These are phyloP conservation scores for Calycopis cecrops DNA, from an alignment of 1,140 invertebrate genomes.

Conservation along the genomic window DNA sequence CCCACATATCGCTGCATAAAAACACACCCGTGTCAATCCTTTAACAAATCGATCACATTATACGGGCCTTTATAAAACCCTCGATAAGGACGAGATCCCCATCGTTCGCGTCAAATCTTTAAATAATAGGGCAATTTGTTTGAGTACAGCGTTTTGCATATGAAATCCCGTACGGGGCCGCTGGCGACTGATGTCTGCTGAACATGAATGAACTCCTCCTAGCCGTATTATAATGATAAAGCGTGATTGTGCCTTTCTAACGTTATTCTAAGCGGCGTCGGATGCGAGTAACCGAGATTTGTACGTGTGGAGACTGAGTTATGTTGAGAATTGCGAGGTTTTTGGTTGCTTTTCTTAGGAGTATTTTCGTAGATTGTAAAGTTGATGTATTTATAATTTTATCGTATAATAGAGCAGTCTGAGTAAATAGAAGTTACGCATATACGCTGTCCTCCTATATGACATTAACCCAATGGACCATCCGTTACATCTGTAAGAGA, in stretches of 20 bases:
- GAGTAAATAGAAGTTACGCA: too few species aligned
- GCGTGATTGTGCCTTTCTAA: constrained; percentile 18
- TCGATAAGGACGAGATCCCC: constrained; percentile 47
- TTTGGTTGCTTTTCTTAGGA: too few species aligned
- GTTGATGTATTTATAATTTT: too few species aligned
- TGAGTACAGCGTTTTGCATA: constrained; percentile 58
- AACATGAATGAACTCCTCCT: constrained; percentile 21
- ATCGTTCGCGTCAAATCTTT: constrained; percentile 54
- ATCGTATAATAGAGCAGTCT: too few species aligned
- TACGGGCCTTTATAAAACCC: constrained; percentile 28
- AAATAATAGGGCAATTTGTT: constrained; percentile 66
- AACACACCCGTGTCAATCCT: constrained; percentile 17
- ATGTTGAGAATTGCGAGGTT: too few species aligned
- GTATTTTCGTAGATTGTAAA: too few species aligned
- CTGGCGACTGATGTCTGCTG: constrained; percentile 45
- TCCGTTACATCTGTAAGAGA: too few species aligned
- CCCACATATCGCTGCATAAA: too few species aligned
- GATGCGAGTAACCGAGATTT: constrained; percentile 11
- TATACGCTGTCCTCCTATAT: too few species aligned
- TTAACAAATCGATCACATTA: constrained; percentile 30
- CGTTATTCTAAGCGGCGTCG: constrained; percentile 13
- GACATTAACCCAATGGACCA: too few species aligned
- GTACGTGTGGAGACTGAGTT: constrained; percentile 2
- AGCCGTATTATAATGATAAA: constrained; percentile 15
- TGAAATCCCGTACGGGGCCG: constrained; percentile 49